phyloP scores from a whole-genome alignment of 2,888 invertebrate species.

The Actias luna region DNA sequence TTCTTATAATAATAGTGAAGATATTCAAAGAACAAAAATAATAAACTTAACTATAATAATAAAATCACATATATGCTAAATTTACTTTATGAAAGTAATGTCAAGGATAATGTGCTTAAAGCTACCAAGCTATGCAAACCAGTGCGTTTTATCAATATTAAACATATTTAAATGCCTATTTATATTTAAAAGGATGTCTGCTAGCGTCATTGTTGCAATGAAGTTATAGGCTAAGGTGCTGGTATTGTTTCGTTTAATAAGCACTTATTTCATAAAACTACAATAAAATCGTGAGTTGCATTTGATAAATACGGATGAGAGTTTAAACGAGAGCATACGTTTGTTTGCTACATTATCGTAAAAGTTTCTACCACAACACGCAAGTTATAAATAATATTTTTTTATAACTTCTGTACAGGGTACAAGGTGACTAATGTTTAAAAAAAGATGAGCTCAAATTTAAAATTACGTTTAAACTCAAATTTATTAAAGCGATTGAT shows the following conservation, averaged over 20 bases:
- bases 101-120: not conserved
- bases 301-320: not conserved
- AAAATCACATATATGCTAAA: not conserved
- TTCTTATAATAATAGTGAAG: not conserved
- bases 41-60: not conserved
- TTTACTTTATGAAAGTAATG: not conserved
- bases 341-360: not conserved
- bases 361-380: not conserved
- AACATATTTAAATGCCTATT: not conserved
- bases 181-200: not conserved
- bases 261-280: not conserved
- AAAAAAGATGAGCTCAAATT: not conserved
- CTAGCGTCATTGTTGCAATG: not conserved
- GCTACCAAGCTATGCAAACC: conserved; percentile 20
- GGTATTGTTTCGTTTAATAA: not conserved
- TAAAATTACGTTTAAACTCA: conserved; percentile 1
- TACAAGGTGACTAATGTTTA: not conserved
- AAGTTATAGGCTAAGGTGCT: not conserved
- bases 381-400: not conserved
- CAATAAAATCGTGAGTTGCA: not conserved
- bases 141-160: conserved; percentile 3
- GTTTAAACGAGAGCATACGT: not conserved
- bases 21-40: not conserved
- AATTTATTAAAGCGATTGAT: not conserved
- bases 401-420: not conserved